Evolutionary conservation across 2,113 vertebrate species (phyloP).

Genomic region (Entelurus aequoreus): DNA sequence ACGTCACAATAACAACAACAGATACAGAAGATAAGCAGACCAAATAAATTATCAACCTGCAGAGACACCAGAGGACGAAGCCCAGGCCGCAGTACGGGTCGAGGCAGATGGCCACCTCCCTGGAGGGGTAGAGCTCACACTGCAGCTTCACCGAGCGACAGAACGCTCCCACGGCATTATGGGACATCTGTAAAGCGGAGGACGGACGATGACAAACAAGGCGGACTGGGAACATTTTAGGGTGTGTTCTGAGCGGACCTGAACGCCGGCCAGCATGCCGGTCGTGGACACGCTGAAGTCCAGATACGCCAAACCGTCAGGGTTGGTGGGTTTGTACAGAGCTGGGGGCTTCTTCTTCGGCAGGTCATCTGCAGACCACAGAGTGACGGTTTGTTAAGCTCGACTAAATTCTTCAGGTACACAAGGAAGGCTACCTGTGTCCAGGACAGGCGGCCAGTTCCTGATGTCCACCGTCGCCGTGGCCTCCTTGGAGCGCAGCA

Average conservation of each 20-base stretch:
- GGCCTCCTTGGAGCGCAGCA: slow-evolving; percentile 92
- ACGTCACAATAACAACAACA: too few relatives aligned
- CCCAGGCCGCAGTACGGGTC: slow-evolving; percentile 98
- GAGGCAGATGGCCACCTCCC: slow-evolving; percentile 97
- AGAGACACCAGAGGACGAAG: slow-evolving; percentile 99
- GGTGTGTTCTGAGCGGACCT: slow-evolving; percentile 70
- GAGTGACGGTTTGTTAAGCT: slow-evolving; percentile 1
- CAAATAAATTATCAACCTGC: slow-evolving; percentile 77
- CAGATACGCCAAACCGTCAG: slow-evolving; percentile 92
- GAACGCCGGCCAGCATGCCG: slow-evolving; percentile 97
- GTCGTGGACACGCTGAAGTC: slow-evolving; percentile 99
- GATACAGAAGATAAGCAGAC: background rate
- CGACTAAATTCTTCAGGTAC: background rate
- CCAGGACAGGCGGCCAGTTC: slow-evolving; percentile 94
- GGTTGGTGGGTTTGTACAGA: slow-evolving; percentile 94
- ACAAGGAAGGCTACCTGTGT: slow-evolving; percentile 77
- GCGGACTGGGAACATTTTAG: background rate
- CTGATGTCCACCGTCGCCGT: slow-evolving; percentile 90
- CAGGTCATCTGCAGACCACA: slow-evolving; percentile 81
- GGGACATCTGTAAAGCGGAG: slow-evolving; percentile 86
- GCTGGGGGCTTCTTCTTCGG: slow-evolving; percentile 97
- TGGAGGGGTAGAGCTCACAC: slow-evolving; percentile 97
- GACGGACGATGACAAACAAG: background rate
- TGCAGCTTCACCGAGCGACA: slow-evolving; percentile 99
- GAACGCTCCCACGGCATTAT: slow-evolving; percentile 97